Base-by-base conservation (phyloP, 2,888 invertebrate species). In the Heliconius ethilla region DNA sequence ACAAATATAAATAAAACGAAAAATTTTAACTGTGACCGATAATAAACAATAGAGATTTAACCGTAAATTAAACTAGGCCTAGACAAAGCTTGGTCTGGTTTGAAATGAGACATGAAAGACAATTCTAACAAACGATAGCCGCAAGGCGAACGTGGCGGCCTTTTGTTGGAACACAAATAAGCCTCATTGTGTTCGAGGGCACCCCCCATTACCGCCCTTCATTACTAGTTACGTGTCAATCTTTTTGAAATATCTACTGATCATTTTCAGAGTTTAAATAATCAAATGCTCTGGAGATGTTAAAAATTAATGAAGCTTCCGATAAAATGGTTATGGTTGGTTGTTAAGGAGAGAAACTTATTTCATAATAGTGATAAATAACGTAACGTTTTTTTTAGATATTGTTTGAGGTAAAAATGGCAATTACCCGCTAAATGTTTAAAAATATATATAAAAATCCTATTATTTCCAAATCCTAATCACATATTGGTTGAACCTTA, bases 151-250 rank as follows among this genome's bases (percentile, higher is more conserved):
- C 86, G 86, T 87, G 87, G 85, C 85, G 81, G 77, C 66, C 78
- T 74, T 80, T 79, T 86, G 86, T 88, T 88, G 87, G 87, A 83
- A 84, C 82, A 78, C 78, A 79, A 89, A 90, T 89, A 87, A 88
- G 89, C 90, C 84, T 90, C 87, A 88, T 91, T 90, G 87, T 87
- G 85, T 83, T 85, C 81, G 84, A 85, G 84, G 83, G 84, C 83
- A 84, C 86, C 87, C 89, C 89, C 77, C 79, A 79, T 79, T 78
- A 79, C 75, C 27, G 65, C 81, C 73, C 78, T 77, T 80, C 81
- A 79, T 81, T 80, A 79, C 78, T 75, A 40, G 73, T 70, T 77
- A 78, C 76, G 78, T 80, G 81, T 79, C 81, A 80, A 81, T 81
- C 79, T 75, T 22, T 29, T 55, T 22, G 51, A 72, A 75, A 75